Evolutionary conservation across 2,113 vertebrate species (phyloP), one percentile per base, ranked within the genome.

Genomic region (Sorex fumeus): DNA sequence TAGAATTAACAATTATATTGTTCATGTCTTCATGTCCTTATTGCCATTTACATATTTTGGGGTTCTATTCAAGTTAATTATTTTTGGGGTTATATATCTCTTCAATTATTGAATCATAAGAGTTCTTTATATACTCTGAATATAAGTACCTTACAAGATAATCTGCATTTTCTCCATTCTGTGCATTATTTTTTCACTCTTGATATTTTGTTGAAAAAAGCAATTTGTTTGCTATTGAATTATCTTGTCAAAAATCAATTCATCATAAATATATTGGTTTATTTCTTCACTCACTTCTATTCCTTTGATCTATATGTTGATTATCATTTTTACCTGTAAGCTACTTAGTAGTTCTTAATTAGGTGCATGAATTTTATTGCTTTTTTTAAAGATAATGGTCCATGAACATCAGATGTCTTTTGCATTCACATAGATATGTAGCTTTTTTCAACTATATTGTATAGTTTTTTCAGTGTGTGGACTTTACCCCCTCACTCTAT

Each of bases 301-400:
- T 66, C 10, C 47, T 62, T 16, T 64, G 53, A 72, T 23, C 34
- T 70, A 27, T 57, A 72, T 30, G 15, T 45, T 84, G 64, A 34
- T 18, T 1, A 60, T 60, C 21, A 21, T 53, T 84, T 60, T 76
- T 53, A 0, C 11, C 69, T 81, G 10, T 27, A 40, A 69, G 23
- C 45, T 62, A 72, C 10, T 62, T 85, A 79, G 30, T 82, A 91
- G 78, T 67, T 81, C 47, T 18, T 70, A 71, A 71, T 66, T 23
- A 3, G 5, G 67, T 43, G 5, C 71, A 6, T 43, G 16, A n/a
- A 3, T 64, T n/a, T 27, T 62, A 19, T 81, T 66, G 36, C 8
- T 45, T 62, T 78, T 93, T 79, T 87, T 19, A 90, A 90, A 13
- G 40, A 28, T 84, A 75, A n/a, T 84, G 28, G 83, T 83, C 64